Evolutionary conservation across 1,140 invertebrate species (phyloP).

Genomic region (Drosophila obscura): DNA sequence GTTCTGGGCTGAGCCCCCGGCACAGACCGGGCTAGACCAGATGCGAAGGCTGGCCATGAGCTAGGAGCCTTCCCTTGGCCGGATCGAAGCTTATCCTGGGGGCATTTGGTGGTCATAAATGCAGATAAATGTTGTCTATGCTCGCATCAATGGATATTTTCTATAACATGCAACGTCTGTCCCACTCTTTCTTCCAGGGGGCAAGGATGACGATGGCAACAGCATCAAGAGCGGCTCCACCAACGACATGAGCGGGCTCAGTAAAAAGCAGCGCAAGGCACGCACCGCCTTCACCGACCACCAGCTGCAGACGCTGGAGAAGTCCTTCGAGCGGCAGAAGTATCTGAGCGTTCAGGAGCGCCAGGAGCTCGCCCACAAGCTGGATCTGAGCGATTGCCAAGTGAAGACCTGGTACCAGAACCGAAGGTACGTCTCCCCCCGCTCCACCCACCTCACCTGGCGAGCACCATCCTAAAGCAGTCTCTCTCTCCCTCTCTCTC

Average conservation of each 20-base stretch:
- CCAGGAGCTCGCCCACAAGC: slow-evolving; percentile 98
- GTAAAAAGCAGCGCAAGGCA: slow-evolving; percentile 98
- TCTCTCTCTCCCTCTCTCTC: no score
- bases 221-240: slow-evolving; percentile 83
- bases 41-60: no score
- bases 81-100: no score
- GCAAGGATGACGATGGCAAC: slow-evolving; percentile 82
- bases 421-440: slow-evolving; percentile 90
- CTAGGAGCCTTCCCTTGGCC: no score
- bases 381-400: slow-evolving; percentile 98
- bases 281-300: slow-evolving; percentile 99
- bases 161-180: neutral
- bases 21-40: no score
- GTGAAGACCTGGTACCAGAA: slow-evolving; percentile 99
- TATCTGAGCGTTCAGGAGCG: slow-evolving; percentile 99
- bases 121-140: no score
- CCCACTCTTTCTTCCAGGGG: slow-evolving; percentile 54
- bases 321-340: slow-evolving; percentile 98
- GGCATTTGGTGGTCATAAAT: no score
- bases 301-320: slow-evolving; percentile 98
- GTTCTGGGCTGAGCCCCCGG: no score
- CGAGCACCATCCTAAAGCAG: no score
- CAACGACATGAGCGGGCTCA: slow-evolving; percentile 84
- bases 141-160: neutral
- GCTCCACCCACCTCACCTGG: no score